phyloP scores from a whole-genome alignment of 2,888 invertebrate genomes.

The Andrena dorsata region DNA sequence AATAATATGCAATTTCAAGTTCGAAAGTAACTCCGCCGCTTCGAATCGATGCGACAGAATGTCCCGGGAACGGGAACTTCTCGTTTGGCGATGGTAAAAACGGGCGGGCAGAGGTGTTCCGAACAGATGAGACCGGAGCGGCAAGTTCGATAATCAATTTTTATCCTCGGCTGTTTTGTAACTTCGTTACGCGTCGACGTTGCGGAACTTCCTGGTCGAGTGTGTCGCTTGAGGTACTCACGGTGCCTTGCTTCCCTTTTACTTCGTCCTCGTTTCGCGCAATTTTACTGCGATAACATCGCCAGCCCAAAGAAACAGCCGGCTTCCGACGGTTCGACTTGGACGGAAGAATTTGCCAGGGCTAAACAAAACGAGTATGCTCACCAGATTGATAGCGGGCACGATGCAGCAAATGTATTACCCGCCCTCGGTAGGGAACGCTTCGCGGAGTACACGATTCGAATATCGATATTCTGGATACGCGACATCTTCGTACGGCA shows the following conservation, averaged over 20 bases:
- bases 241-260: neutral
- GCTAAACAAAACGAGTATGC: constrained; percentile 11
- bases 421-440: constrained; percentile 23
- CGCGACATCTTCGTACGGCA: constrained; percentile 42
- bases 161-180: constrained; percentile 45
- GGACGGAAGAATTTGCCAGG: constrained; percentile 29
- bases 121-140: constrained; percentile 43
- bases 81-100: constrained; percentile 38
- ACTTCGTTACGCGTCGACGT: constrained; percentile 39
- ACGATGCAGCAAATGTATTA: constrained; percentile 47
- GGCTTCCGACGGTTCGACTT: constrained; percentile 1
- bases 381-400: constrained; percentile 46
- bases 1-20: constrained; percentile 68
- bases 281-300: neutral
- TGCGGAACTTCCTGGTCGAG: constrained; percentile 18
- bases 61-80: constrained; percentile 32
- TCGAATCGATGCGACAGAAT: constrained; percentile 50
- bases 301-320: neutral
- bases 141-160: constrained; percentile 62
- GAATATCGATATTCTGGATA: constrained; percentile 58
- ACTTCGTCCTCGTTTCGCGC: neutral
- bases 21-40: constrained; percentile 57
- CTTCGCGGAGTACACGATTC: constrained; percentile 22
- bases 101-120: constrained; percentile 49
- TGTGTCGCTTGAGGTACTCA: neutral